Conservation (phyloP, 1,140 invertebrate species). For the Lordiphosa collinella region DNA sequence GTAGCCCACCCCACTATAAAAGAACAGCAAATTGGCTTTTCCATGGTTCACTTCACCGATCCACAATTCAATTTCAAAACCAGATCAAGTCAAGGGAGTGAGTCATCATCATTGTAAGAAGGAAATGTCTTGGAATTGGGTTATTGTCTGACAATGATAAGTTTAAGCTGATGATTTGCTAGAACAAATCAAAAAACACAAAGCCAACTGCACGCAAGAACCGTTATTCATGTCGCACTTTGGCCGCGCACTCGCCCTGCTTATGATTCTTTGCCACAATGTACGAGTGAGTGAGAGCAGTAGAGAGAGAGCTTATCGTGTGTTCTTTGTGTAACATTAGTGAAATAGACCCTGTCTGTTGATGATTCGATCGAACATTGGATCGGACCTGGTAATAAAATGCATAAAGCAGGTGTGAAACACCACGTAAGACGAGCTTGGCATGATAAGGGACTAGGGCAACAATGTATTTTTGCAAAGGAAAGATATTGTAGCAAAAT, state of each 20-base stretch:
- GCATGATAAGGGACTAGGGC: too few species aligned
- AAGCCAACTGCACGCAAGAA: constrained; percentile 12
- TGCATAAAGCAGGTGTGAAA: too few species aligned
- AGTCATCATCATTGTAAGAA: constrained; percentile 20
- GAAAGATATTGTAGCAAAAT: too few species aligned
- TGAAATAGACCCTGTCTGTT: too few species aligned
- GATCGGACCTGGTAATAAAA: too few species aligned
- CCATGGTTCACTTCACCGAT: background rate
- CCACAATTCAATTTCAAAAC: constrained; percentile 29
- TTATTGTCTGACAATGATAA: constrained; percentile 11
- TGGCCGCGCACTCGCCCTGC: constrained; percentile 13
- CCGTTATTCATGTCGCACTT: constrained; percentile 58
- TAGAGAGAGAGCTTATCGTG: constrained; percentile 1
- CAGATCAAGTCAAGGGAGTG: constrained; percentile 19
- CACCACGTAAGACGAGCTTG: background rate
- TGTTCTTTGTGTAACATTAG: background rate
- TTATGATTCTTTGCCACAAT: constrained; percentile 6
- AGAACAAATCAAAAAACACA: constrained; percentile 7
- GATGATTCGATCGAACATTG: too few species aligned
- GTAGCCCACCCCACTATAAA: constrained; percentile 6
- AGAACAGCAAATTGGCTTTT: too few species aligned
- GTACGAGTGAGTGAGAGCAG: background rate
- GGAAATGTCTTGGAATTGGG: background rate
- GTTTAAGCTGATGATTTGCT: constrained; percentile 7
- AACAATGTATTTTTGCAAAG: too few species aligned